phyloP scores from a whole-genome alignment of 2,888 invertebrate species.

The Taphrorychus bicolor region DNA sequence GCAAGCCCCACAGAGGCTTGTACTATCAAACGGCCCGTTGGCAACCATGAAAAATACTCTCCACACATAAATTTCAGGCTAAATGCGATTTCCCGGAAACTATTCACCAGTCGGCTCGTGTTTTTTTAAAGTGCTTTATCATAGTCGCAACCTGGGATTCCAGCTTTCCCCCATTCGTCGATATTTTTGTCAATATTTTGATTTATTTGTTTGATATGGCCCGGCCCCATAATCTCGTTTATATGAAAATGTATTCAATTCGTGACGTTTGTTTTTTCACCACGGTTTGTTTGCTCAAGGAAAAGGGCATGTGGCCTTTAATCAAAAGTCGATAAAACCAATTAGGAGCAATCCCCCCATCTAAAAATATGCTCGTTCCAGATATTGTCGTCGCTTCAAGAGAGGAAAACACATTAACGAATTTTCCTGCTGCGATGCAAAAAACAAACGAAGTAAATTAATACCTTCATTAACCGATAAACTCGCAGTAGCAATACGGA shows the following conservation, averaged over 20 bases:
- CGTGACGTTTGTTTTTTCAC: background rate
- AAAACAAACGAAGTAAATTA: conserved; percentile 23
- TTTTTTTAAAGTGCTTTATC: conserved; percentile 36
- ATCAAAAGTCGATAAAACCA: conserved; percentile 1
- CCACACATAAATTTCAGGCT: conserved; percentile 53
- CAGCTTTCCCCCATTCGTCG: conserved; percentile 1
- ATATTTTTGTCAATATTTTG: conserved; percentile 7
- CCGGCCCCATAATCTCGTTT: background rate
- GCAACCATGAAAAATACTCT: conserved; percentile 55
- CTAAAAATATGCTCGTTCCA: conserved; percentile 9
- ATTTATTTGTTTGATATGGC: conserved; percentile 1
- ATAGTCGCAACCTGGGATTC: conserved; percentile 3
- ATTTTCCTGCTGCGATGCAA: conserved; percentile 5
- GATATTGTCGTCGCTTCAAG: background rate
- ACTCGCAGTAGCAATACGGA: conserved; percentile 12
- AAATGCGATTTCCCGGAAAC: conserved; percentile 56
- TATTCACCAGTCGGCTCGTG: conserved; percentile 33
- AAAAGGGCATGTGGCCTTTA: background rate
- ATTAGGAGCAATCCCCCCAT: background rate
- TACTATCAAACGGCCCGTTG: conserved; percentile 54
- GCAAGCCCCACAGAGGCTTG: conserved; percentile 54
- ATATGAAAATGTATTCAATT: background rate
- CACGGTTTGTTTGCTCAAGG: background rate
- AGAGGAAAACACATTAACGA: conserved; percentile 6
- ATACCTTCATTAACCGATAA: conserved; percentile 31